Percentiles rank a stretch among this genome's conserved stretches.
These are phyloP conservation scores for Pseudopipra pipra DNA, from an alignment of 2,113 vertebrate species.

Conservation along the genomic window DNA sequence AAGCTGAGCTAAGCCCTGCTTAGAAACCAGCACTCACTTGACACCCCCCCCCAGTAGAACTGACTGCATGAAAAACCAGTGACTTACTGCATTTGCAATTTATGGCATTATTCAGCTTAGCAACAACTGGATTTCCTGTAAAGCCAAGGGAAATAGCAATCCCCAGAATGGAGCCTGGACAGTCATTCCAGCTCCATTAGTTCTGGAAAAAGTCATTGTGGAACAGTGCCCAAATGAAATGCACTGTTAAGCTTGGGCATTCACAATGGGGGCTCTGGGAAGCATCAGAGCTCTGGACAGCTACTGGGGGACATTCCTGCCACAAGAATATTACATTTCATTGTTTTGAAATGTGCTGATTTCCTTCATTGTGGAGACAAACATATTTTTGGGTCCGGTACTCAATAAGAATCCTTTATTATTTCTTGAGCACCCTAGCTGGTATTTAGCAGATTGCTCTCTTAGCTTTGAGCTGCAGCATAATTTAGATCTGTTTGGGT, in stretches of 20 bases:
- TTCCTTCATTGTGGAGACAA: neutral
- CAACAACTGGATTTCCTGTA: neutral
- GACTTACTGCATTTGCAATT: neutral
- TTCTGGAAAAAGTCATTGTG: neutral
- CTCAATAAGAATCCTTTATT: neutral
- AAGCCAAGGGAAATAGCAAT: neutral
- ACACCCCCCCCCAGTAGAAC: neutral
- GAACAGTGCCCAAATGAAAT: neutral
- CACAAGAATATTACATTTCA: neutral
- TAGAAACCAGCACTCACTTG: neutral
- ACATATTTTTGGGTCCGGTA: neutral
- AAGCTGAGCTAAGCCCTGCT: neutral
- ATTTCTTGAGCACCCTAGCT: neutral
- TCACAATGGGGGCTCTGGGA: neutral
- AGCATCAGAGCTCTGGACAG: neutral
- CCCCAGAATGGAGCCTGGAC: neutral
- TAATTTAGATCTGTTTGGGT: neutral
- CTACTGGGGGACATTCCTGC: neutral
- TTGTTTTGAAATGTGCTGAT: neutral
- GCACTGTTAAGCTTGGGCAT: neutral
- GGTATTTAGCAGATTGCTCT: neutral
- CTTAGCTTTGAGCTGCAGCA: neutral
- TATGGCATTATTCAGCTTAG: neutral
- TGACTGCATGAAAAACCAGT: neutral
- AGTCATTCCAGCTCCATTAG: neutral